phyloP scores from a whole-genome alignment of 2,113 vertebrate species.

The Bubo blakistoni region DNA sequence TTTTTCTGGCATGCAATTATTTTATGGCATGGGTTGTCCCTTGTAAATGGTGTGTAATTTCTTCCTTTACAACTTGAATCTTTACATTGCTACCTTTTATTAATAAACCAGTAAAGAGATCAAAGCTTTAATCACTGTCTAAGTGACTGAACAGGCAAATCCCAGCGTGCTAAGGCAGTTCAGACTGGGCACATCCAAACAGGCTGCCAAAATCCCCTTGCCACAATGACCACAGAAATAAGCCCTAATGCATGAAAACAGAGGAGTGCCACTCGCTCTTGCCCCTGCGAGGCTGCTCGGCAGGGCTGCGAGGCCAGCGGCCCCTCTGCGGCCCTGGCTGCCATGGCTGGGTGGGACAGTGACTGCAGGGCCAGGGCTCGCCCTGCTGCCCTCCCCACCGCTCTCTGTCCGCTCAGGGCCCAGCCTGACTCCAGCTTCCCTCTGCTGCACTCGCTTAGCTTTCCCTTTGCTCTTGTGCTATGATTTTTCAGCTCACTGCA shows the following conservation, averaged over 20 bases:
- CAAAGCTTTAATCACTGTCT: not conserved
- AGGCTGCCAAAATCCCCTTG: no score
- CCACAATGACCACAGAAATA: fast-evolving
- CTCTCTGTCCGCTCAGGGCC: not conserved
- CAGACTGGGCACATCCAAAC: not conserved
- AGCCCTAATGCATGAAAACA: fast-evolving
- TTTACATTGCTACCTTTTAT: not conserved
- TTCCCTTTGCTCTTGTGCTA: not conserved
- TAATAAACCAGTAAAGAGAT: not conserved
- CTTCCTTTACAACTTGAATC: not conserved
- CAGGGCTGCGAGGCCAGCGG: not conserved
- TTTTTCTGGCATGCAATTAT: not conserved
- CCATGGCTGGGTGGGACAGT: not conserved
- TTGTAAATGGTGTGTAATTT: not conserved
- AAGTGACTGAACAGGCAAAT: not conserved
- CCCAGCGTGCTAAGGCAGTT: not conserved
- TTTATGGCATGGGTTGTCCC: not conserved
- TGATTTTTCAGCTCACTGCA: not conserved
- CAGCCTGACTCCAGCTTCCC: not conserved
- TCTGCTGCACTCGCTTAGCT: not conserved
- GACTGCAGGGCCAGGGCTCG: not conserved
- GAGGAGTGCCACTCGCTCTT: fast-evolving
- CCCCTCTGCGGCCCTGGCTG: not conserved
- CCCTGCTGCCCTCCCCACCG: not conserved
- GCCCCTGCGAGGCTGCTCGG: fast-evolving